Conservation (phyloP, 2,113 vertebrate genomes). For the Phodopus roborovskii region DNA sequence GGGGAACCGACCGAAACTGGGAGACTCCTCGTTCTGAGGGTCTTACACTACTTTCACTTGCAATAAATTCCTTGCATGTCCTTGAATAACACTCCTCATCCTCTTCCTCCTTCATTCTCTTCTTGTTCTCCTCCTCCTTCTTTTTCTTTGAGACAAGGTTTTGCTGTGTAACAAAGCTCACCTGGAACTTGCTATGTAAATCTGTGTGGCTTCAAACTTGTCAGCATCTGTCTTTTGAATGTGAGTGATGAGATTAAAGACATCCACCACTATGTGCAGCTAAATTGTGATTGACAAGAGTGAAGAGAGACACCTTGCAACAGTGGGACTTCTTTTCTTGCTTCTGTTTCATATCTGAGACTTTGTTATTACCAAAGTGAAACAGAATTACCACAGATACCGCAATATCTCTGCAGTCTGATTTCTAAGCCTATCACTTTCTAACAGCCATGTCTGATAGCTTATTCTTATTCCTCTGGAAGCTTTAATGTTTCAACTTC, state of each 20-base stretch:
- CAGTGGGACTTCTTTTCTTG: not conserved
- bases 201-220: not conserved
- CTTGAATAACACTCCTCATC: not conserved
- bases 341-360: not conserved
- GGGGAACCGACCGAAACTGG: too few relatives aligned
- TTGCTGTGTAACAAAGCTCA: not conserved
- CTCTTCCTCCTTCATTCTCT: not conserved
- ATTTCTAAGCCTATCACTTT: not conserved
- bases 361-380: not conserved
- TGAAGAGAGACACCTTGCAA: not conserved
- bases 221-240: not conserved
- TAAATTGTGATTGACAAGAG: not conserved
- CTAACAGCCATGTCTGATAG: not conserved
- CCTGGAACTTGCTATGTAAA: not conserved
- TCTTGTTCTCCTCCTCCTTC: not conserved
- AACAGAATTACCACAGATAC: too few relatives aligned
- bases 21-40: too few relatives aligned
- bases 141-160: not conserved
- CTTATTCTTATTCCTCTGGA: not conserved
- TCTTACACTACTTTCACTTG: not conserved
- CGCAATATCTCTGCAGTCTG: not conserved
- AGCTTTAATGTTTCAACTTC: not conserved
- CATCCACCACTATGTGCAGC: not conserved
- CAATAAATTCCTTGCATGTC: not conserved
- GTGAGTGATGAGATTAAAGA: not conserved